These are phyloP conservation scores for Lepus oiostolus DNA, from an alignment of 2,797 vertebrate species.

Conservation along the genomic window DNA sequence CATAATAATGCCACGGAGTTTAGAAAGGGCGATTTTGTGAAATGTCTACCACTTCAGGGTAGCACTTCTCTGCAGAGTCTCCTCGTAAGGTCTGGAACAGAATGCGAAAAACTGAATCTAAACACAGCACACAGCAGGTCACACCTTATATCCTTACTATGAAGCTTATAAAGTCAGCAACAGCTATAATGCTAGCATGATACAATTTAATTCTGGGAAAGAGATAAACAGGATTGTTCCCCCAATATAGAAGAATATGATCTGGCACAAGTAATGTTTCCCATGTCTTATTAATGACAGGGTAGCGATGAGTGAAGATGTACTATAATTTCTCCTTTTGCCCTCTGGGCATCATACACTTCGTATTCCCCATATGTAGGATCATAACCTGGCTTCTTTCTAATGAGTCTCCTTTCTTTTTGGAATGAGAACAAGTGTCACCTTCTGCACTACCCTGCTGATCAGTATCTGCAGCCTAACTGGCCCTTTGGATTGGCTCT, in stretches of 20 bases:
- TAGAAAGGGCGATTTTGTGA: not conserved
- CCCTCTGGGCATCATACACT: not conserved
- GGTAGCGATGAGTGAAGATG: not conserved
- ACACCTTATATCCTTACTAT: not conserved
- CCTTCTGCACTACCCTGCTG: not conserved
- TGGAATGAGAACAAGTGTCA: not conserved
- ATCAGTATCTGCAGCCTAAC: not conserved
- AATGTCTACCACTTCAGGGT: not conserved
- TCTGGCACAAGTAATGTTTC: not conserved
- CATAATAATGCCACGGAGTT: not conserved
- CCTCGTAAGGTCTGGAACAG: not conserved
- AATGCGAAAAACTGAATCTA: not conserved
- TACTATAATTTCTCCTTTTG: not conserved
- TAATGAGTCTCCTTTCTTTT: not conserved
- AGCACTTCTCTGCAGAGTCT: not conserved
- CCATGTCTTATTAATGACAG: not conserved
- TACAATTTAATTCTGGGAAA: not conserved
- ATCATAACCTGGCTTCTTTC: not conserved
- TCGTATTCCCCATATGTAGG: rapidly evolving
- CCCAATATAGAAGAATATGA: not conserved
- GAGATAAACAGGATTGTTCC: not conserved
- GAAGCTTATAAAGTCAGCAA: not conserved
- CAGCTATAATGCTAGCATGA: not conserved
- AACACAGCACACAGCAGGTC: not conserved
- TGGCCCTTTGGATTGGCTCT: not conserved